Base-by-base conservation (phyloP, 2,888 invertebrate genomes). In the Zaprionus obscuricornis region DNA sequence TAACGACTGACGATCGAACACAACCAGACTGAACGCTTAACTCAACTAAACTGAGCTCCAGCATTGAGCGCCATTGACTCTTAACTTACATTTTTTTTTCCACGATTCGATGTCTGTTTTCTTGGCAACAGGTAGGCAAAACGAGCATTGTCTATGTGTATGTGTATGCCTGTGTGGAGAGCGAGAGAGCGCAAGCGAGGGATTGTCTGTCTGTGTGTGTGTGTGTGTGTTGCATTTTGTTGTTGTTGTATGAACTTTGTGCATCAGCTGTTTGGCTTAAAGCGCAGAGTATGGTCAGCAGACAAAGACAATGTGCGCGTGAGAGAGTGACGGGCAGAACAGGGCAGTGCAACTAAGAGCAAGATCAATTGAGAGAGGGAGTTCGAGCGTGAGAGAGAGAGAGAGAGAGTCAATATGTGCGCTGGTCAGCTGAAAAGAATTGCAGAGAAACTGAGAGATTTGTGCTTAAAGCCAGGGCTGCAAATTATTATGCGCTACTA, bases 21-120 rank as follows among this genome's bases (percentile, higher is more conserved):
- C 87, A 82, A 87, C 88, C 75, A 64, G 71, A 72, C 74, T 71
- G 79, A 74, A 83, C 75, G 78, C 72, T 67, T 69, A 82, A 66
- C 86, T 74, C 76, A 76, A 73, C 74, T 66, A 82, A 88, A 87
- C 87, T 87, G 85, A 63, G 88, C 87, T 87, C 85, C 64, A 74
- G 67, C 58, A 47, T 67, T 62, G 51, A 64, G 42, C 54, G 66
- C 75, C 57, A 73, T 51, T 66, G 73, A 63, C 86, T 88, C 87
- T 87, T 88, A 88, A 88, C 86, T 69, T 49, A 66, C 73, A 68
- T 76, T 74, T 66, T 65, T 51, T 39, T 36, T 17, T 14, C 22
- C 24, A 27, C 16, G 16, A 43, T 33, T 22, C 24, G 33, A 14
- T 13, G 6, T 45, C 11, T 20, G 8, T 54, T 31, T 49, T 39